Evolutionary conservation across 1,140 invertebrate genomes (phyloP), one percentile per base, ranked within the genome.

Genomic region (Parapsyche elsis): DNA sequence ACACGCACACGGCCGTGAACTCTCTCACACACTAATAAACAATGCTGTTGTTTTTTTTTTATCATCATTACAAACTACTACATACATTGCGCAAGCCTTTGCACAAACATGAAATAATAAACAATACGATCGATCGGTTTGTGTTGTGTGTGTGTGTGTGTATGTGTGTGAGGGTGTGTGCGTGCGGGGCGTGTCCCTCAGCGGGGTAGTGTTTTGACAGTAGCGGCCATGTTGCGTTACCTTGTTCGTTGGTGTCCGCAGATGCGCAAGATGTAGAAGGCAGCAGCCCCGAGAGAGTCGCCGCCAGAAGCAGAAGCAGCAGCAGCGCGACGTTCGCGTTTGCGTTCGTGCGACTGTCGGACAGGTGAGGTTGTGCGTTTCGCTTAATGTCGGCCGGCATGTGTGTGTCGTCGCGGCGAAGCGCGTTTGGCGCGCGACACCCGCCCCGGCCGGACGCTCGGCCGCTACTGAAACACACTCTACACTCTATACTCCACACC

Each of bases 381-480:
- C 9, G 46, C 46, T n/a, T n/a, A n/a, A n/a, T n/a, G 46, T 7
- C 71, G 71, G n/a, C 67, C 38, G 38, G 26, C 67, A 45, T 45
- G 26, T 45, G 26, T 30, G 30, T 38, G 30, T 38, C 67, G 67
- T 16, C 64, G 59, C 59, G 16, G 7, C 64, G 21, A 16, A 14
- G 24, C 61, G 24, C 61, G 1, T 2, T 7, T 1, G 67, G 21
- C 21, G 24, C 67, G 26, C 14, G 26, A 16, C 67, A 26, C 14
- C 44, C 71, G 16, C 14, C 30, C 70, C 71, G 38, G 71, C 38
- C 71, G 46, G 46, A 45, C 38, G 38, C 44, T 45, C 71, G 71
- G 38, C 71, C 71, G 71, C 71, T 19, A 45, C 71, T 45, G 64
- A 26, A 0, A 16, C 49, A 1, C 4, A 53, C 49, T 1, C 49